Evolutionary conservation across 1,140 invertebrate species (phyloP).

Genomic region (Nephila pilipes): DNA sequence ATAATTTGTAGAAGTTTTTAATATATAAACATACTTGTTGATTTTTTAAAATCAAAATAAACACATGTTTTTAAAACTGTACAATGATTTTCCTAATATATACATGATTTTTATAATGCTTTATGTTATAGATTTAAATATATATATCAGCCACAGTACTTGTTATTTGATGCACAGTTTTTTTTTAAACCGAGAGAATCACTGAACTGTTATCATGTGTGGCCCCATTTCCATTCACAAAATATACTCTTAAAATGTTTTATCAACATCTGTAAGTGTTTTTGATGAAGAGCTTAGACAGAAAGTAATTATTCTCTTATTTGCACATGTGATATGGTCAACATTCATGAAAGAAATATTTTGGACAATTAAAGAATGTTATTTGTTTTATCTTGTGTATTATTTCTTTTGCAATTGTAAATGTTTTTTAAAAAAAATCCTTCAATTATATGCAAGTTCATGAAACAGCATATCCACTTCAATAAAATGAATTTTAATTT

Average conservation of each 20-base stretch:
- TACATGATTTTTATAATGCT: neutral
- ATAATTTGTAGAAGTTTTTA: neutral
- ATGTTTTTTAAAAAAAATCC: too few species aligned
- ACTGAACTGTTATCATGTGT: neutral
- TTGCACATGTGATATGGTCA: neutral
- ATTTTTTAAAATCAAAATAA: neutral
- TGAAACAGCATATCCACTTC: too few species aligned
- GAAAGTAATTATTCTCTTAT: conserved; percentile 17
- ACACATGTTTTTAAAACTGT: neutral
- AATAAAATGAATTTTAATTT: too few species aligned
- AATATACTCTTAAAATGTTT: neutral
- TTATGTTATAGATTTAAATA: conserved; percentile 10
- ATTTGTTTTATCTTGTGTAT: neutral
- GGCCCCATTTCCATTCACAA: neutral
- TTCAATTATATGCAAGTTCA: too few species aligned
- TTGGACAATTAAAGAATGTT: neutral
- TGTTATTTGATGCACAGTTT: conserved; percentile 21
- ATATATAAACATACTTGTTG: neutral
- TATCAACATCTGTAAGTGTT: neutral
- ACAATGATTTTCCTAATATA: neutral
- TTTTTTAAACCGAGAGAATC: neutral
- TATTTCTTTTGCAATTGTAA: neutral
- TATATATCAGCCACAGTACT: neutral
- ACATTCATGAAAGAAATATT: neutral
- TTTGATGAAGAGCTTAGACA: neutral